Evolutionary conservation across 2,888 invertebrate genomes (phyloP), one percentile per base, ranked within the genome.

Genomic region (Lordiphosa fenestrarum): DNA sequence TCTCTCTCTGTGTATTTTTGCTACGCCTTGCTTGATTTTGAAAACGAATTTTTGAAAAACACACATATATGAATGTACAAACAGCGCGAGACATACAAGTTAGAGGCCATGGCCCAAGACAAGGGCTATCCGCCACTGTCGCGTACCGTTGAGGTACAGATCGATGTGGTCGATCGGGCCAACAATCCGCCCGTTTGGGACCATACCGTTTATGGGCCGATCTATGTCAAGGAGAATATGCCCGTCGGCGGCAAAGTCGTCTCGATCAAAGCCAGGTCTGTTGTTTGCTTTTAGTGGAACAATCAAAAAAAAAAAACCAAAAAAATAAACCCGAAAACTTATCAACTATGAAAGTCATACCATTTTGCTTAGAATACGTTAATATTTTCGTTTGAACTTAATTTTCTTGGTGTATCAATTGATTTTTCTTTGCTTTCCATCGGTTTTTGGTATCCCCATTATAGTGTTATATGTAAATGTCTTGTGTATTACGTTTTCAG

Each of bases 211-310:
- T 98, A 97, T 92, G 97, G 97, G 90, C 97, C 97, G 90, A 96
- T 97, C 94, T 95, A 94, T 95, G 96, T 97, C 92, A 95, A 96
- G 94, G 97, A 98, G 93, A 97, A 97, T 93, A 95, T 96, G 93
- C 95, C 97, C 92, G 96, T 97, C 91, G 98, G 97, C 92, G 96
- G 96, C 92, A 96, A 95, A 94, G 96, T 98, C 93, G 95, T 97
- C 92, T 96, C 97, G 92, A 95, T 97, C 92, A 97, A 97, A 95
- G 98, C 98, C 94, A 97, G 97, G 97, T 97, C 96, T 94, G 96
- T 95, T 81, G 68, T 72, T 65, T 87, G 73, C 30, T 47, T 64
- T 64, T 52, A 55, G 33, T 73, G 70, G 47, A 67, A 53, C 56
- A 60, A 56, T 38, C 56, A 60, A 56, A 36, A 37, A 38, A 21